Evolutionary conservation across 1,140 invertebrate species (phyloP).

Genomic region (Pogonus chalceus): DNA sequence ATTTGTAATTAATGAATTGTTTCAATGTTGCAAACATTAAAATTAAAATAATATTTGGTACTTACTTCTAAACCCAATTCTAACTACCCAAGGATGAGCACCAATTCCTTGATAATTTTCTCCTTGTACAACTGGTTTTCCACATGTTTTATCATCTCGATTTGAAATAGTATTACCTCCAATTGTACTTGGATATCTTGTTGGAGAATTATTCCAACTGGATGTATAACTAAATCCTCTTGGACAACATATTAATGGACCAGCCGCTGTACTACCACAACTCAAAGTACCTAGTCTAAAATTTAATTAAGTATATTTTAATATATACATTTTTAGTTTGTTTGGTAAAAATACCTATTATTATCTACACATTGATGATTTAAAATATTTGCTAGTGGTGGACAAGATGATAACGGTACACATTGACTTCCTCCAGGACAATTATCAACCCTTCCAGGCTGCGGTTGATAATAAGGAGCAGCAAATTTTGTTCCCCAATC

Average conservation of each 20-base stretch:
- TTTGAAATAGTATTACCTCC: slow-evolving; percentile 8
- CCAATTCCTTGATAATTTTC: slow-evolving; percentile 53
- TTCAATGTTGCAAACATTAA: too few relatives aligned
- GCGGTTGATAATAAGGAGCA: neutral
- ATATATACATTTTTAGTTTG: slow-evolving; percentile 1
- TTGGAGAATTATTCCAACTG: slow-evolving; percentile 8
- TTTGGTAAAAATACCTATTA: slow-evolving; percentile 24
- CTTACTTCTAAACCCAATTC: slow-evolving; percentile 56
- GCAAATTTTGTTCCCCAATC: neutral
- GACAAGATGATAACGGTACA: slow-evolving; percentile 29
- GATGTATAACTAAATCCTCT: neutral
- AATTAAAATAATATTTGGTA: too few relatives aligned
- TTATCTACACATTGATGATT: slow-evolving; percentile 28
- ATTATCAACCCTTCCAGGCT: neutral
- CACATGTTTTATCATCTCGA: slow-evolving; percentile 38
- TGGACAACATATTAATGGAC: slow-evolving; percentile 35
- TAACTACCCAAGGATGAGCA: slow-evolving; percentile 52
- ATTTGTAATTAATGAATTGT: too few relatives aligned
- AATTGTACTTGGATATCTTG: slow-evolving; percentile 6
- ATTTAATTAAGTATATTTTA: neutral
- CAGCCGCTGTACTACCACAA: slow-evolving; percentile 34
- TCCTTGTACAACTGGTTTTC: slow-evolving; percentile 49
- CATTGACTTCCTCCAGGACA: slow-evolving; percentile 29
- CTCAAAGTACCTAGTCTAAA: slow-evolving; percentile 30
- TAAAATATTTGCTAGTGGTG: slow-evolving; percentile 28